Percentiles rank a stretch among this genome's conserved stretches.
Evolutionary conservation across 2,888 invertebrate species (phyloP).

Genomic region (Drosophila macrospina): DNA sequence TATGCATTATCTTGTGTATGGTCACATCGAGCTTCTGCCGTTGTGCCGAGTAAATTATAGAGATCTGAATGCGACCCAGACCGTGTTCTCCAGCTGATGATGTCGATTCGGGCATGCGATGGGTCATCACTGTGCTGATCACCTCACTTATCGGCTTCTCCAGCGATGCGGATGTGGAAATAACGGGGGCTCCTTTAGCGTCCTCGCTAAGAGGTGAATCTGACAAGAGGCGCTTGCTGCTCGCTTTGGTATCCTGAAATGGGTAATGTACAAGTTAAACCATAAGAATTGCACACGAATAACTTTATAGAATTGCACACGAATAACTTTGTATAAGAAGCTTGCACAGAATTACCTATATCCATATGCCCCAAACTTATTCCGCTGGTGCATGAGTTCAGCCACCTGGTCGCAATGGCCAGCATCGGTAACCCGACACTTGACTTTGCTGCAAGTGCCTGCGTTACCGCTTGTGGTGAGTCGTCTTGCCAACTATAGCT

Average conservation of each 20-base stretch:
- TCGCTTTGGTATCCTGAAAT: slow-evolving; percentile 62
- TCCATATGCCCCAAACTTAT: too few species aligned
- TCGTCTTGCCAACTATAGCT: too few species aligned
- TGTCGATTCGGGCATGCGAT: slow-evolving; percentile 88
- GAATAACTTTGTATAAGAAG: too few species aligned
- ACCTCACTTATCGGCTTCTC: slow-evolving; percentile 70
- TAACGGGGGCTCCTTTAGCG: slow-evolving; percentile 55
- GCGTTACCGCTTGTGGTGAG: too few species aligned
- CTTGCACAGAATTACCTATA: too few species aligned
- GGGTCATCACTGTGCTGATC: slow-evolving; percentile 86
- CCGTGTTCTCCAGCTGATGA: slow-evolving; percentile 90
- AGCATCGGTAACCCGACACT: too few species aligned
- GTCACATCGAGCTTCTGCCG: slow-evolving; percentile 93
- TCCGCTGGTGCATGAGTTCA: too few species aligned
- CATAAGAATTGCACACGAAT: too few species aligned
- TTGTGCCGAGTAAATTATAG: slow-evolving; percentile 93
- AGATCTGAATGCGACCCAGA: slow-evolving; percentile 93
- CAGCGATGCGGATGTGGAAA: slow-evolving; percentile 76
- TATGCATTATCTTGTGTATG: slow-evolving; percentile 95
- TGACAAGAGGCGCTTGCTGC: slow-evolving; percentile 72
- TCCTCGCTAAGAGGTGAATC: slow-evolving; percentile 81
- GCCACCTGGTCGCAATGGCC: too few species aligned
- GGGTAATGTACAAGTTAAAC: background rate
- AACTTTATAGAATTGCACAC: too few species aligned
- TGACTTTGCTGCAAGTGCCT: too few species aligned